phyloP scores from a whole-genome alignment of 53 echinoderm and acorn worm species.

The Temnopleurus reevesii region DNA sequence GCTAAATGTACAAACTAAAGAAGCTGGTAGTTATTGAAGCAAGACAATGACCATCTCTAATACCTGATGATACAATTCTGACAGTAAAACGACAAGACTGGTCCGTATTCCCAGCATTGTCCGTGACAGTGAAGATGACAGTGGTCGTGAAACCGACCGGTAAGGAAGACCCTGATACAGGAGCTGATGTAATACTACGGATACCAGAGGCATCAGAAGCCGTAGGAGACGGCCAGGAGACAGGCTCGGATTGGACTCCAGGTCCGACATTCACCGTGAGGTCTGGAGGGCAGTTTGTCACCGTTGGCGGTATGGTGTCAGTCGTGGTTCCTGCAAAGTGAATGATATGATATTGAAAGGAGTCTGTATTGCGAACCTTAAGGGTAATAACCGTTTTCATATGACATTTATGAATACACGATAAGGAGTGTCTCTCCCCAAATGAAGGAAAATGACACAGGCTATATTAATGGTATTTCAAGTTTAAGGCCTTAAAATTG shows the following conservation, averaged over 20 bases:
- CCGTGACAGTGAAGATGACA: background rate
- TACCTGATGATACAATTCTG: background rate
- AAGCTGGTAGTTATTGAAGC: no score
- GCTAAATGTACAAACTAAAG: no score
- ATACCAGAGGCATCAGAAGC: constrained; percentile 1
- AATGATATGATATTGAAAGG: no score
- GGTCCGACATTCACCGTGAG: background rate
- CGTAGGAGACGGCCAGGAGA: background rate
- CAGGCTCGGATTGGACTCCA: background rate
- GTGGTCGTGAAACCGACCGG: background rate
- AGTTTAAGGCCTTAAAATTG: no score
- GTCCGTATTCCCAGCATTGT: background rate
- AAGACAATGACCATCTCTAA: background rate
- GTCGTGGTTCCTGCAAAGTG: no score
- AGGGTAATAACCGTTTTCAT: no score
- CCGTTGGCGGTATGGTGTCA: background rate
- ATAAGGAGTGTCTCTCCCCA: no score
- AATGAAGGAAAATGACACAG: no score
- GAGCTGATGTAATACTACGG: background rate
- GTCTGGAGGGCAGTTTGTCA: background rate
- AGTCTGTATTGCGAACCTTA: no score
- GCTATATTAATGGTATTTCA: no score
- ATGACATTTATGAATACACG: no score
- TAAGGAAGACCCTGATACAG: background rate
- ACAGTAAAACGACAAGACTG: background rate